Evolutionary conservation across 2,113 vertebrate genomes (phyloP).

Genomic region (Oplegnathus fasciatus): DNA sequence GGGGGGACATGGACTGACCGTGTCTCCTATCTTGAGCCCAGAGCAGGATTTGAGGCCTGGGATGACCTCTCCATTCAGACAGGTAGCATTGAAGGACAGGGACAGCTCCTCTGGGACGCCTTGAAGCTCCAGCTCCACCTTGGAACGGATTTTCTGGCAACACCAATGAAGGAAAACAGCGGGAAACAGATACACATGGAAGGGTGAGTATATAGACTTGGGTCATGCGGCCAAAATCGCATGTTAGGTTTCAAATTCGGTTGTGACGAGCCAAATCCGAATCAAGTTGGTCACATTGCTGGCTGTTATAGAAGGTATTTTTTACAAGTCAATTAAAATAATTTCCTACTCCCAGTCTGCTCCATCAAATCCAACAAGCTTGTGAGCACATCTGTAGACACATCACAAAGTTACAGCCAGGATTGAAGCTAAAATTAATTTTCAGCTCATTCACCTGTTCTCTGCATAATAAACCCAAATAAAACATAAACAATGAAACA

Average conservation of each 20-base stretch:
- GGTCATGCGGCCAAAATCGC: neutral
- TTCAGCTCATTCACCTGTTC: conserved; percentile 10
- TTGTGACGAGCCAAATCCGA: neutral
- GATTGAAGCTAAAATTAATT: neutral
- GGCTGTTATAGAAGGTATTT: neutral
- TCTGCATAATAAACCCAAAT: neutral
- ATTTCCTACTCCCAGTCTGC: neutral
- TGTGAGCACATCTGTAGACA: neutral
- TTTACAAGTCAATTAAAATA: neutral
- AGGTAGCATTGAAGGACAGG: conserved; percentile 94
- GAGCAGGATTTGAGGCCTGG: conserved; percentile 92
- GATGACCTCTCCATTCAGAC: conserved; percentile 90
- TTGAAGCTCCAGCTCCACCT: conserved; percentile 94
- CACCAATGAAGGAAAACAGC: neutral
- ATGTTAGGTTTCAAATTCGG: neutral
- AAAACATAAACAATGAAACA: conserved; percentile 16
- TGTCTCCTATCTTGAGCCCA: conserved; percentile 96
- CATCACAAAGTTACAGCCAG: neutral
- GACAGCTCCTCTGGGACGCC: conserved; percentile 93
- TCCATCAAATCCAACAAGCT: too few relatives aligned
- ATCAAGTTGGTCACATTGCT: too few relatives aligned
- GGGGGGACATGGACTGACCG: conserved; percentile 79
- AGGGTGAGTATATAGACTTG: neutral
- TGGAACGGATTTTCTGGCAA: conserved; percentile 95
- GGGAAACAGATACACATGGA: neutral